Base-by-base conservation (phyloP, 2,888 invertebrate species). In the Lycocerus yunnanus region DNA sequence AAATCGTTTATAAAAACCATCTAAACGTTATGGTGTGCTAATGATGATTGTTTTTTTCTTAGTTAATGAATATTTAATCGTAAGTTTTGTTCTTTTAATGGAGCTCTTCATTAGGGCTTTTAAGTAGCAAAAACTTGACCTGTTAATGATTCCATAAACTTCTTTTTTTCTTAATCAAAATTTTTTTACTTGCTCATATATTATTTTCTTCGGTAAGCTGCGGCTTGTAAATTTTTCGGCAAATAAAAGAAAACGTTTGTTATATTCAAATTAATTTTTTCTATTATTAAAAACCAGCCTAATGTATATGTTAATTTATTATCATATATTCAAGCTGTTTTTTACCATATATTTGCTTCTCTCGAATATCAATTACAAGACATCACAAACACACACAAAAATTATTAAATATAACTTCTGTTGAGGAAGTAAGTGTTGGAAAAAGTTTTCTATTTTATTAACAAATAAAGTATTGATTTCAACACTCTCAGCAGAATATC, bases 381-480 rank as follows among this genome's bases (percentile, higher is more conserved):
- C 43, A 43, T 43, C 43, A 43, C 43, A 43, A 43, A 43, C 43
- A 43, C 43, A 43, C 43, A 43, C 21, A 43, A 43, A 43, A 43
- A n/a, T 43, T 43, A 43, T 43, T 43, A 43, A 43, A 43, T 43
- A 43, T 43, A 43, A 43, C 43, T 43, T 43, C 43, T 43, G 43
- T n/a, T 43, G 43, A 43, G 43, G 43, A 43, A 43, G 43, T 43
- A 43, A n/a, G 43, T 43, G 69, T 63, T 58, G 67, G 68, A 73
- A 73, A 76, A 43, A 43, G 70, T 76, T 77, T 78, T 69, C 66
- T 78, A 80, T 81, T 82, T 82, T 81, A 80, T 80, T 81, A 81
- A 81, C 78, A 80, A 81, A 80, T 82, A 81, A 77, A 77, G 81
- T 84, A 84, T 84, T 82, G 84, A 84, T 83, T 83, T 82, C 81